Conservation (phyloP, 2,113 vertebrate genomes). For the Gila orcuttii region DNA sequence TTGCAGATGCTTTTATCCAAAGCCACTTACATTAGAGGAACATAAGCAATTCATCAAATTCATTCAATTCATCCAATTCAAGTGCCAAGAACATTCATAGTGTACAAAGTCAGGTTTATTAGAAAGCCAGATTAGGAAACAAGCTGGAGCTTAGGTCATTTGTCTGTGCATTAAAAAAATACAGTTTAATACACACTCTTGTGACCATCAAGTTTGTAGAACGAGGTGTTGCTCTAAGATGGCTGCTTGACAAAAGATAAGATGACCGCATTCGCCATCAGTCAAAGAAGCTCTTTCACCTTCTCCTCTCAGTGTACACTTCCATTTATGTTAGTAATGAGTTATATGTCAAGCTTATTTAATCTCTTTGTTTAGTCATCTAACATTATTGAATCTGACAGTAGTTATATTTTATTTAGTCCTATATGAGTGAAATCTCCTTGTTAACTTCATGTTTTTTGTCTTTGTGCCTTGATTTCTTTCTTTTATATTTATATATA, state of each 20-base stretch:
- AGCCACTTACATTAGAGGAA: background rate
- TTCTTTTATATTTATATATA: background rate
- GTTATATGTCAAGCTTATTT: background rate
- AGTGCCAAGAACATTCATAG: background rate
- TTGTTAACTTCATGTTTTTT: background rate
- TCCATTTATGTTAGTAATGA: background rate
- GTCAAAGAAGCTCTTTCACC: background rate
- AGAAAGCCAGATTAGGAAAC: background rate
- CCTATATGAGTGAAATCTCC: background rate
- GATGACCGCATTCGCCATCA: background rate
- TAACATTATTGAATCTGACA: background rate
- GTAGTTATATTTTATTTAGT: background rate
- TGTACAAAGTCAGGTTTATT: background rate
- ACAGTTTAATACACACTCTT: background rate
- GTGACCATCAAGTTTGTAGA: background rate
- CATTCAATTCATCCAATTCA: background rate
- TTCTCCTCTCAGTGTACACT: background rate
- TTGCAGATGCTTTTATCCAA: background rate
- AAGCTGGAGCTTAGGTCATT: background rate
- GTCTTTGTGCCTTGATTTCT: background rate
- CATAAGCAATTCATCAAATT: background rate
- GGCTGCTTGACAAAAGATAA: background rate
- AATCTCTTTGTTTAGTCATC: background rate
- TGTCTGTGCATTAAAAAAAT: background rate
- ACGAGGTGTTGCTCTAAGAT: slow-evolving; percentile 24